Base-by-base conservation (phyloP, 2,113 vertebrate species). In the Junco hyemalis region DNA sequence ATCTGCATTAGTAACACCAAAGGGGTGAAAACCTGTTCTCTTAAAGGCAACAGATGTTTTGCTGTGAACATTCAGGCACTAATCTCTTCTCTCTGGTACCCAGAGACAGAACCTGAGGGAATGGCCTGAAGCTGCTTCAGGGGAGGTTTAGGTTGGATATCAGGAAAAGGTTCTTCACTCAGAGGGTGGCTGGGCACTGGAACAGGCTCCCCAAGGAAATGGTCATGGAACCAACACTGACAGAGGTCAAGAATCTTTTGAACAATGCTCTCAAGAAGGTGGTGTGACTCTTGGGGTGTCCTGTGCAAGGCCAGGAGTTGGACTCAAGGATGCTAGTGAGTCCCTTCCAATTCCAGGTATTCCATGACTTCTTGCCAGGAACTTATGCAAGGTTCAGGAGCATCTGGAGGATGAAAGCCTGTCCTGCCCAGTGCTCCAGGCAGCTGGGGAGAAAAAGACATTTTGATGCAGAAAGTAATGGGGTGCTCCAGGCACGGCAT, bases 241-340 rank as follows among this genome's bases (percentile, higher is more conserved):
- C 11, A 9, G 44, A 51, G 28, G 33, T 45, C 33, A 78, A 53
- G 38, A 78, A 20, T 22, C 11, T 68, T 68, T 44, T 22, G 14
- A 65, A 53, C 31, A 51, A 38, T 0, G 0, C 19, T 38, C 53
- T 59, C 12, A 38, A 26, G 33, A 14, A 25, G 0, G 0, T n/a
- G 33, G 6, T 28, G 8, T 0, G 2, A n/a, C 13, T 24, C 44
- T 21, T 38, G 23, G 14, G 4, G 5, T 38, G 44, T 66, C 45
- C 45, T 53, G 33, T 88, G 33, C 28, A 45, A 51, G 23, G 19
- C 19, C 4, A 5, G 33, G 28, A 66, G 8, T 9, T 45, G 61
- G 28, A 60, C 23, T 59, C 0, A 0, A 2, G 29, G 19, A 59
- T 38, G 23, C 19, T 45, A 38, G 11, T 38, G 69, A 16, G 45